A percentile compares a stretch with the other conserved stretches of the same genome.
Conservation (phyloP, 2,888 invertebrate genomes). For the Pemphredon lugubris region DNA sequence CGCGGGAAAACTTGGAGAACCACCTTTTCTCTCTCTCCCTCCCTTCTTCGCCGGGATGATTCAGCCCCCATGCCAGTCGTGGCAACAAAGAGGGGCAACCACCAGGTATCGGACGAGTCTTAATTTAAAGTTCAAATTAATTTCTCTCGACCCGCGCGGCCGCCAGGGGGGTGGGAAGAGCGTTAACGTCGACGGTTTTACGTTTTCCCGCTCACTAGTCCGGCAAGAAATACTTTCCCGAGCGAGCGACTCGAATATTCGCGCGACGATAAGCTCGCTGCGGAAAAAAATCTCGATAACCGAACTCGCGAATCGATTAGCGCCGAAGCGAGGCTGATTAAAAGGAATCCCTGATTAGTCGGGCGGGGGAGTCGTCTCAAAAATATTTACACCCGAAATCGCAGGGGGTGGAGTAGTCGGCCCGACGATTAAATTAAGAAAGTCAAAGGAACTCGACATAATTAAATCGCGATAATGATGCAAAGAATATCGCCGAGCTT, state of each 20-base stretch:
- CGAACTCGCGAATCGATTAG: slow-evolving; percentile 24
- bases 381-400: slow-evolving; percentile 64
- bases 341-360: slow-evolving; percentile 62
- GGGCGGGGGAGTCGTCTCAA: slow-evolving; percentile 35
- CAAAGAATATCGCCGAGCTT: slow-evolving; percentile 71
- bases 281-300: slow-evolving; percentile 1
- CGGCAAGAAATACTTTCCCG: not conserved
- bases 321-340: slow-evolving; percentile 60
- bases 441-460: slow-evolving; percentile 76
- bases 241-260: not conserved
- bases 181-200: too few relatives aligned
- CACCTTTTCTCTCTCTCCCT: slow-evolving; percentile 46
- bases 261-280: too few relatives aligned
- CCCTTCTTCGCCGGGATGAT: slow-evolving; percentile 56
- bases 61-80: slow-evolving; percentile 62
- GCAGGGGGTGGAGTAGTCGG: slow-evolving; percentile 3
- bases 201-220: not conserved
- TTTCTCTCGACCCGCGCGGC: slow-evolving; percentile 71
- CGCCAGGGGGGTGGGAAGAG: too few relatives aligned
- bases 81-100: slow-evolving; percentile 79
- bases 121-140: slow-evolving; percentile 81
- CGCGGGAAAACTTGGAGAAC: slow-evolving; percentile 73
- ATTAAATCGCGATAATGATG: slow-evolving; percentile 77
- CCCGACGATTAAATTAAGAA: slow-evolving; percentile 69
- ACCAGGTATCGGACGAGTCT: slow-evolving; percentile 79